phyloP scores from a whole-genome alignment of 2,797 vertebrate species.

The Pampus argenteus region DNA sequence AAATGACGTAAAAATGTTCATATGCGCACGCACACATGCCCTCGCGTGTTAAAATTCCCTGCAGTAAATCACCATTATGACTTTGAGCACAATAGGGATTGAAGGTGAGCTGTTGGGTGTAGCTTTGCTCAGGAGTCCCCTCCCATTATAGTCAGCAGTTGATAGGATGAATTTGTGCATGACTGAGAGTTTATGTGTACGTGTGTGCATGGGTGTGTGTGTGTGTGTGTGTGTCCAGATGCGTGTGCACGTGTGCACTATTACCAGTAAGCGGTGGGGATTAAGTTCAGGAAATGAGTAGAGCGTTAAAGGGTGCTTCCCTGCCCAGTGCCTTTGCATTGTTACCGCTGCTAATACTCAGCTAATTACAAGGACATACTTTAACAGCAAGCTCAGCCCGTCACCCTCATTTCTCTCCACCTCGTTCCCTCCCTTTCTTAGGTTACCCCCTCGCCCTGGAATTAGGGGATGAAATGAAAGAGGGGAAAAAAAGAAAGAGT shows the following conservation, averaged over 20 bases:
- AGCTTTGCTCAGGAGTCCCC: conserved; percentile 62
- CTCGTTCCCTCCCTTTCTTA: conserved; percentile 74
- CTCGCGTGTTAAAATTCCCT: conserved; percentile 36
- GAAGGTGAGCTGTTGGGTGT: conserved; percentile 71
- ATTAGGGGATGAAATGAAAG: conserved; percentile 75
- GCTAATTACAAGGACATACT: conserved; percentile 88
- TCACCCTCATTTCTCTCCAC: conserved; percentile 63
- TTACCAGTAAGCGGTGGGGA: conserved; percentile 87
- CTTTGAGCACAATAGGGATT: conserved; percentile 68
- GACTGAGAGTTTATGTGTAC: conserved; percentile 41
- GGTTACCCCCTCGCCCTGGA: conserved; percentile 77
- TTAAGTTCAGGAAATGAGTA: conserved; percentile 90
- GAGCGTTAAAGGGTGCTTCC: conserved; percentile 81
- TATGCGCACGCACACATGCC: not conserved
- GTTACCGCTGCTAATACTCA: conserved; percentile 83
- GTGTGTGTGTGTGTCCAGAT: conserved; percentile 49
- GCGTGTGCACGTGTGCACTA: conserved; percentile 64
- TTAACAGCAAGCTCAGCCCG: conserved; percentile 81
- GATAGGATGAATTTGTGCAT: conserved; percentile 71
- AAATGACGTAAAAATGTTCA: conserved; percentile 60
- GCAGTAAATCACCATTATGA: conserved; percentile 64
- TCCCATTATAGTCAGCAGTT: conserved; percentile 65
- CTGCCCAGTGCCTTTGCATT: conserved; percentile 78
- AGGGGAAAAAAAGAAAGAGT: conserved; percentile 70
- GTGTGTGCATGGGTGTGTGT: conserved; percentile 33